A percentile compares a stretch with the other conserved stretches of the same genome.
Conservation (phyloP, 2,113 vertebrate species). For the Glaucidium brasilianum region DNA sequence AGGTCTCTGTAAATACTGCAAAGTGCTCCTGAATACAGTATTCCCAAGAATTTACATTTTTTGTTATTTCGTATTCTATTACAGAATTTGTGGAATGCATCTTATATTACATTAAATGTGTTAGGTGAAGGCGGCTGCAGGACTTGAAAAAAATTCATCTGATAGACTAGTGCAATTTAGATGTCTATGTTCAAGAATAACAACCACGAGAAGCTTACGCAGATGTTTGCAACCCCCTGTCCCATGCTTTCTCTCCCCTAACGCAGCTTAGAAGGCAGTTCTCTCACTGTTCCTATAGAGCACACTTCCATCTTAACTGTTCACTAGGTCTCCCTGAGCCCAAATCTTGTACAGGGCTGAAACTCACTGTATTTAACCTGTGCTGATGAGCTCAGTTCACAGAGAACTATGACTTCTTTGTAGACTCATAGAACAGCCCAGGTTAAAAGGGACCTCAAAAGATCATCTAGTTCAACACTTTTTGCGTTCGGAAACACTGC, state of each 20-base stretch:
- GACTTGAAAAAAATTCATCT: background rate
- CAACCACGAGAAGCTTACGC: background rate
- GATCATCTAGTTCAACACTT: background rate
- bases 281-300: background rate
- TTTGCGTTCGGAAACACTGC: background rate
- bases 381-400: background rate
- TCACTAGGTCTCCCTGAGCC: background rate
- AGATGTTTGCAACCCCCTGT: accelerated
- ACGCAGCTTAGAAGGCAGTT: background rate
- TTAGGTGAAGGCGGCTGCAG: conserved; percentile 34
- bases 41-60: background rate
- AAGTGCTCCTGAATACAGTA: background rate
- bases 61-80: conserved; percentile 13
- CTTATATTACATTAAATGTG: conserved; percentile 22
- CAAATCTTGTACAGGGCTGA: background rate
- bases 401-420: background rate
- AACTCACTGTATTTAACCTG: background rate
- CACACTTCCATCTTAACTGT: background rate
- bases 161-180: background rate
- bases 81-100: conserved; percentile 57
- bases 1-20: background rate
- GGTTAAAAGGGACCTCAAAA: background rate
- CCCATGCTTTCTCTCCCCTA: background rate
- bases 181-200: background rate
- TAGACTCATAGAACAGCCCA: background rate